These are phyloP conservation scores for Trichonephila clavata DNA, from an alignment of 1,140 invertebrate species.

Conservation along the genomic window DNA sequence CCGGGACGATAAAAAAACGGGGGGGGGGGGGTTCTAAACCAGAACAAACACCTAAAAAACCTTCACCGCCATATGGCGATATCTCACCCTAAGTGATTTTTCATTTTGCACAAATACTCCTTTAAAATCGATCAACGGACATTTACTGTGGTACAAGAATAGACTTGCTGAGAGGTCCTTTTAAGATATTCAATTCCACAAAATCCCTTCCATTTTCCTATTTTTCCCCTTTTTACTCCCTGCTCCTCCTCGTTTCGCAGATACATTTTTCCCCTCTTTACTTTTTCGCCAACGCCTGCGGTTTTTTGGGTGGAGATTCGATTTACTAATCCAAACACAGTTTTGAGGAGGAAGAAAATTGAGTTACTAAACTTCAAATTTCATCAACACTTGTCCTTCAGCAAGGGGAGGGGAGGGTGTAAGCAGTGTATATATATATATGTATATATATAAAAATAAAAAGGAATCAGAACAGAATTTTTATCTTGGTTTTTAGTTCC, in stretches of 20 bases:
- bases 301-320: neutral
- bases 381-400: neutral
- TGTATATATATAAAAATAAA: neutral
- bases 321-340: conserved; percentile 41
- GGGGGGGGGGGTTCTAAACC: no score
- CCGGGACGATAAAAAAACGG: neutral
- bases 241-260: neutral
- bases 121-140: conserved; percentile 33
- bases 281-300: conserved; percentile 5
- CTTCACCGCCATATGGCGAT: conserved; percentile 8
- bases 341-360: conserved; percentile 11
- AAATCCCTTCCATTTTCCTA: neutral
- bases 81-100: conserved; percentile 21
- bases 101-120: neutral
- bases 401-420: neutral
- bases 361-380: conserved; percentile 38
- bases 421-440: neutral
- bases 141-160: neutral
- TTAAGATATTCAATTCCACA: conserved; percentile 34
- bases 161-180: conserved; percentile 12
- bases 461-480: neutral
- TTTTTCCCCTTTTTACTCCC: neutral
- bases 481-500: neutral
- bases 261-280: neutral
- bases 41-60: neutral